Evolutionary conservation across 2,113 vertebrate species (phyloP), one percentile per base, ranked within the genome.

Genomic region (Gymnorhina tibicen): DNA sequence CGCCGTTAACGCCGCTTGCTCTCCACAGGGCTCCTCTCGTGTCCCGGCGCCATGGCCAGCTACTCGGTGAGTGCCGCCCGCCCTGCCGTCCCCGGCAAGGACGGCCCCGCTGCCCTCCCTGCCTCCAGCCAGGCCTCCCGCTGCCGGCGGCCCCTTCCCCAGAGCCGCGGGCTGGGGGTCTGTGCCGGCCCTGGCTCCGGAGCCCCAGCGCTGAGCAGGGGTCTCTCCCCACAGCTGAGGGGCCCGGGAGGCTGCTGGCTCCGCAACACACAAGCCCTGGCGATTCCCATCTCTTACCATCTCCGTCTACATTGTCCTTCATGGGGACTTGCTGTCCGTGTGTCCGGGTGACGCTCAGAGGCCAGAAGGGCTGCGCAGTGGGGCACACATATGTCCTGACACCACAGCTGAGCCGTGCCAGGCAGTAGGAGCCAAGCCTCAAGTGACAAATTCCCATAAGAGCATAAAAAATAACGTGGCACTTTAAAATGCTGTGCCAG

Each of bases 241-340:
- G 26, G 17, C 19, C 35, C 21, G 13, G 6, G 16, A 30, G 14
- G 58, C 80, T 55, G 55, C 56, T 19, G 39, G 39, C 60, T 42
- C 9, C 2, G 1, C 47, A 10, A 39, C 49, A 4, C 47, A 10
- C 6, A 1, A 1, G 23, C 18, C 56, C 21, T 2, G 41, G 27
- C 3, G 19, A 30, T 39, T 18, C 42, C 60, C 55, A 0, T 9
- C 81, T 8, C 74, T 16, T 18, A 5, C 41, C 35, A 3, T 35
- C 44, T 24, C 27, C 0, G 1, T 5, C 44, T 11, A 72, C 4
- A 1, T 2, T 19, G 47, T 23, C 37, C 50, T 22, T 30, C 8
- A 0, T 0, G 16, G 37, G 56, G 2, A 18, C 42, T 15, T 4
- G 3, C n/a, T 26, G 4, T 9, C 81, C 23, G 1, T 7, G 23